Conservation (phyloP, 2,797 vertebrate genomes). For the Graptemys geographica region DNA sequence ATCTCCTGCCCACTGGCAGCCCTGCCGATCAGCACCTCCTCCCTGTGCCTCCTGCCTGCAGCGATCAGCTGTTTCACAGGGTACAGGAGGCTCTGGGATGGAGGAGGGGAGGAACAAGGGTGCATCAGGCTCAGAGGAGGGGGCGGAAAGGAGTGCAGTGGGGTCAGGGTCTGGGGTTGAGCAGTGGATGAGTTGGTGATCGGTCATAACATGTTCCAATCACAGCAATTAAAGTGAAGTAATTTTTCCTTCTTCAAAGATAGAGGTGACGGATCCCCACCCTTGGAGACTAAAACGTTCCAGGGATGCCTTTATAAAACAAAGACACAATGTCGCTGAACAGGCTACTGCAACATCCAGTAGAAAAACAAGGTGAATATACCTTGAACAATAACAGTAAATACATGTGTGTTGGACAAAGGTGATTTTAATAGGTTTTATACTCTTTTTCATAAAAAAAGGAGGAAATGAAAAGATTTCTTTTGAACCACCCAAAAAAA, state of each 20-base stretch:
- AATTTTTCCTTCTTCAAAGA: conserved; percentile 27
- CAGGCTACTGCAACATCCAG: background rate
- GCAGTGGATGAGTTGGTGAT: conserved; percentile 14
- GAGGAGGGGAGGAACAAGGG: no score
- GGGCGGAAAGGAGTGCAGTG: no score
- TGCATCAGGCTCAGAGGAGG: no score
- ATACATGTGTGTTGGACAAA: background rate
- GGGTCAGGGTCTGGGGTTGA: no score
- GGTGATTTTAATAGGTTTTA: background rate
- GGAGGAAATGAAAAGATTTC: background rate
- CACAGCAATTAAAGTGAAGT: conserved; percentile 29
- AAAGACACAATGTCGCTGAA: conserved; percentile 19
- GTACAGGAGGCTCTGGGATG: no score
- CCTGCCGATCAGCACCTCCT: no score
- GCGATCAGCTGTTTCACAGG: no score
- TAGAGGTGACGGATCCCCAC: conserved; percentile 9
- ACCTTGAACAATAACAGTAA: background rate
- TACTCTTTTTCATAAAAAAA: background rate
- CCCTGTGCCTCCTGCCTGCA: no score
- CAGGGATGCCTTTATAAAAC: conserved; percentile 20
- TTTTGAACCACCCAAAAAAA: background rate
- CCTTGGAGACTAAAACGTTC: background rate
- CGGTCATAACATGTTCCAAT: conserved; percentile 38
- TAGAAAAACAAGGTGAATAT: background rate
- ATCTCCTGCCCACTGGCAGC: no score